Percentiles rank a stretch among this genome's conserved stretches.
These are phyloP conservation scores for Rhagologus leucostigma DNA, from an alignment of 2,113 vertebrate species.

Conservation along the genomic window DNA sequence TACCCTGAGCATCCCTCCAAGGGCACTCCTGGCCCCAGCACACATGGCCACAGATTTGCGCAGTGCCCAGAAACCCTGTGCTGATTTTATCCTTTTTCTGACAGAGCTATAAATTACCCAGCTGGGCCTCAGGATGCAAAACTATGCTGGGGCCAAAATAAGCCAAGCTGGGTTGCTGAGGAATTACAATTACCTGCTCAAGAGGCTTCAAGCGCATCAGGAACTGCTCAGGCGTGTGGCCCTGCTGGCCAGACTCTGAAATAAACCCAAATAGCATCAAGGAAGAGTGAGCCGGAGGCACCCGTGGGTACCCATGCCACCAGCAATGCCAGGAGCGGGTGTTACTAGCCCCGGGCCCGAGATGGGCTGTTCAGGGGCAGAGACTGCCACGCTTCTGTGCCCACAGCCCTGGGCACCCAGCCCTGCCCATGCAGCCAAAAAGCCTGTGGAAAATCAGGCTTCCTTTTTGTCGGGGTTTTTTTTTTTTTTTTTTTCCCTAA, in stretches of 20 bases:
- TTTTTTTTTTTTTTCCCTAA: background rate
- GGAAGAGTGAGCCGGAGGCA: background rate
- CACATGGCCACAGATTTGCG: background rate
- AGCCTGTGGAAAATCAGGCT: background rate
- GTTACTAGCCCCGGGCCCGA: rapidly evolving
- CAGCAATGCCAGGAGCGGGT: rapidly evolving
- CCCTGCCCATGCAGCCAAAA: background rate
- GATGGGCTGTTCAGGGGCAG: rapidly evolving
- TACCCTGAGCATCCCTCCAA: background rate
- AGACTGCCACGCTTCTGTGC: background rate
- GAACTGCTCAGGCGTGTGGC: background rate
- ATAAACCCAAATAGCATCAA: background rate
- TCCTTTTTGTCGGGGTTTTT: background rate
- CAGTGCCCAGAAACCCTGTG: background rate
- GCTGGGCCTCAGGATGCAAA: background rate
- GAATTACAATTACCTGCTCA: conserved; percentile 2
- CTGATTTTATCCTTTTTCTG: background rate
- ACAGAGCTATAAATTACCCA: background rate
- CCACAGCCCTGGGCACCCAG: background rate
- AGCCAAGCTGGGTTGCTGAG: background rate
- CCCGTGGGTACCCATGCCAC: background rate
- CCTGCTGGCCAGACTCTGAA: background rate
- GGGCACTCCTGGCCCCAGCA: background rate
- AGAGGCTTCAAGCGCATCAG: rapidly evolving
- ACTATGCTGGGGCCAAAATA: background rate